Conservation (phyloP, 1,140 invertebrate species). For the Mercenaria mercenaria region DNA sequence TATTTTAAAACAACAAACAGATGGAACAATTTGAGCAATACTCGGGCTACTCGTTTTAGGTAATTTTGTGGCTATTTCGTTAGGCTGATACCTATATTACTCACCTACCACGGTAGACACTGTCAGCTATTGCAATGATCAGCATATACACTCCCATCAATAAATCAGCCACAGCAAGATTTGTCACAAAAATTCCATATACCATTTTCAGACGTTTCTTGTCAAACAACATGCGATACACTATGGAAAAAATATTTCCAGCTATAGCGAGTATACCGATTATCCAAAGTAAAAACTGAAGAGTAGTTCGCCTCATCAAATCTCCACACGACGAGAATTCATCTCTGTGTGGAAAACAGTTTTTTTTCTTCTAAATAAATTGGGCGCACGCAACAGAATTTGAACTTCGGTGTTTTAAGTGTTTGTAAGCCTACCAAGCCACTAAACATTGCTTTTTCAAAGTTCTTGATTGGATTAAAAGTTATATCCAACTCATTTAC, state of each 20-base stretch:
- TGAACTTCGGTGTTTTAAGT: not conserved
- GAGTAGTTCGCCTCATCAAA: slow-evolving; percentile 62
- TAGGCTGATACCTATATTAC: too few species aligned
- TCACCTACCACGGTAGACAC: slow-evolving; percentile 64
- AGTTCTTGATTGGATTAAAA: not conserved
- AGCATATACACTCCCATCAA: slow-evolving; percentile 82
- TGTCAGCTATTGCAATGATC: slow-evolving; percentile 78
- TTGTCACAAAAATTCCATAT: slow-evolving; percentile 76
- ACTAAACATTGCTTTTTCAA: not conserved
- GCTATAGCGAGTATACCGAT: slow-evolving; percentile 67
- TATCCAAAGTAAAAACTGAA: slow-evolving; percentile 74
- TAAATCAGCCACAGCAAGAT: slow-evolving; percentile 78
- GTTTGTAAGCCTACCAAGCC: not conserved
- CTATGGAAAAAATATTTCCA: slow-evolving; percentile 70
- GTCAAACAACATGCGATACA: slow-evolving; percentile 61
- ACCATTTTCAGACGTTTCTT: slow-evolving; percentile 53
- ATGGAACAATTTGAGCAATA: too few species aligned
- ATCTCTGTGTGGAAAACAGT: slow-evolving; percentile 66
- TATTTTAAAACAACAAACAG: too few species aligned
- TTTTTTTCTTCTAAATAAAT: slow-evolving; percentile 8
- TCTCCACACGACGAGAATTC: slow-evolving; percentile 76
- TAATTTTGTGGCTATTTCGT: too few species aligned
- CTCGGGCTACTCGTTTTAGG: too few species aligned
- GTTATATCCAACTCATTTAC: not conserved
- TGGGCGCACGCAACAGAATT: not conserved